Evolutionary conservation across 2,797 vertebrate genomes (phyloP).

Genomic region (Florisuga fusca): DNA sequence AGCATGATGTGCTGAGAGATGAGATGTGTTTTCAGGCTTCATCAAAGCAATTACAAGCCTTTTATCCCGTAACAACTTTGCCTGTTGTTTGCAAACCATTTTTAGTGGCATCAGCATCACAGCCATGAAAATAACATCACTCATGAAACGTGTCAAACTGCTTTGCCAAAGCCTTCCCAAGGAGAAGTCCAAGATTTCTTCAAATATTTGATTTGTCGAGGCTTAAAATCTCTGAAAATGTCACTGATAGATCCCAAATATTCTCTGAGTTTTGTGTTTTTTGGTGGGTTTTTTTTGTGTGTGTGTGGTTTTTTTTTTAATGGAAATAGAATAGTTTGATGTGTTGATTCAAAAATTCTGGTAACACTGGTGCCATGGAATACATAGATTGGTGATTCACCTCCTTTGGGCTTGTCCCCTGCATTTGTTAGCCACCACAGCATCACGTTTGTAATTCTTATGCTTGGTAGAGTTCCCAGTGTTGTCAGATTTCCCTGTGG

Average conservation of each 20-base stretch:
- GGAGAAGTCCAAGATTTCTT: background rate
- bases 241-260: background rate
- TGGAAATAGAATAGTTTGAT: background rate
- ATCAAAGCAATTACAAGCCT: background rate
- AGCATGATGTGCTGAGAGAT: background rate
- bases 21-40: background rate
- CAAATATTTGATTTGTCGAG: background rate
- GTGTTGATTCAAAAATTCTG: background rate
- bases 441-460: background rate
- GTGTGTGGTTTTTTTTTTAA: background rate
- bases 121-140: background rate
- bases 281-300: background rate
- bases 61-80: background rate
- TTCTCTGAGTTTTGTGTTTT: background rate
- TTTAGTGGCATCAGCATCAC: background rate
- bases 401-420: background rate
- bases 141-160: background rate
- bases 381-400: background rate
- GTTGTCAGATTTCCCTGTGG: slow-evolving; percentile 37
- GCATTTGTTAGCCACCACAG: slow-evolving; percentile 9
- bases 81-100: slow-evolving; percentile 7
- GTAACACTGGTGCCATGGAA: background rate
- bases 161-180: background rate
- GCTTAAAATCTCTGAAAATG: background rate
- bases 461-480: slow-evolving; percentile 4